Conservation (phyloP, 92 coral and sea anemone genomes). For the Palythoa caribaeorum region DNA sequence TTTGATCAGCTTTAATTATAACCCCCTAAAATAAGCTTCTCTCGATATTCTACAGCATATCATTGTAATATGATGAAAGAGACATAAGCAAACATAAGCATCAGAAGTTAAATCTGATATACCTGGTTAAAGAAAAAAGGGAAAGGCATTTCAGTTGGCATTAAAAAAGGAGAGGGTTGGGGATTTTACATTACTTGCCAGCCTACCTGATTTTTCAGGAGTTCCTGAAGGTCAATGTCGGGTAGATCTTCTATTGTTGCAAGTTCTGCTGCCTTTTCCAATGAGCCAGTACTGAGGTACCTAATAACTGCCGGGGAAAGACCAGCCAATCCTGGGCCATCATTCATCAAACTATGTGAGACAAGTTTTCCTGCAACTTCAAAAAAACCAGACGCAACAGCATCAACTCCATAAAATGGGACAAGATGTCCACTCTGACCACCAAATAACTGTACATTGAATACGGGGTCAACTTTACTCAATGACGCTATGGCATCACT, state of each 20-base stretch:
- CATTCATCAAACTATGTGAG: slow-evolving; percentile 44
- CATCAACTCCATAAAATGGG: slow-evolving; percentile 69
- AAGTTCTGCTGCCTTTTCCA: slow-evolving; percentile 21
- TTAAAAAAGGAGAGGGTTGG: too few relatives aligned
- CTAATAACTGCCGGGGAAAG: slow-evolving; percentile 46
- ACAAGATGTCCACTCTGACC: slow-evolving; percentile 66
- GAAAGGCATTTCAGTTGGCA: too few relatives aligned
- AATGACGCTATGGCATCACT: slow-evolving; percentile 50
- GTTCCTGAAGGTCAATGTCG: slow-evolving; percentile 50
- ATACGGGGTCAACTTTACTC: slow-evolving; percentile 57
- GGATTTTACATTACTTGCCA: too few relatives aligned
- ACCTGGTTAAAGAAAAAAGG: too few relatives aligned
- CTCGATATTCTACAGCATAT: too few relatives aligned
- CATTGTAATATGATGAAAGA: too few relatives aligned
- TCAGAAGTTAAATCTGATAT: too few relatives aligned
- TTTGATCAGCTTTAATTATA: too few relatives aligned
- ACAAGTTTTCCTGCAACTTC: slow-evolving; percentile 53
- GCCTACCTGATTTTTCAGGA: slow-evolving; percentile 46
- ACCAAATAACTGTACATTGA: slow-evolving; percentile 72
- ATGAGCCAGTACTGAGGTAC: slow-evolving; percentile 48
- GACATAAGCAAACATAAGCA: too few relatives aligned
- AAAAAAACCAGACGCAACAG: slow-evolving; percentile 56
- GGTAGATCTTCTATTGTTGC: slow-evolving; percentile 43
- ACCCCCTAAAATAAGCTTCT: too few relatives aligned
- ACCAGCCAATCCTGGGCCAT: slow-evolving; percentile 55